Conservation (phyloP, 2,888 invertebrate species). For the Xestoiulus laeticollis region DNA sequence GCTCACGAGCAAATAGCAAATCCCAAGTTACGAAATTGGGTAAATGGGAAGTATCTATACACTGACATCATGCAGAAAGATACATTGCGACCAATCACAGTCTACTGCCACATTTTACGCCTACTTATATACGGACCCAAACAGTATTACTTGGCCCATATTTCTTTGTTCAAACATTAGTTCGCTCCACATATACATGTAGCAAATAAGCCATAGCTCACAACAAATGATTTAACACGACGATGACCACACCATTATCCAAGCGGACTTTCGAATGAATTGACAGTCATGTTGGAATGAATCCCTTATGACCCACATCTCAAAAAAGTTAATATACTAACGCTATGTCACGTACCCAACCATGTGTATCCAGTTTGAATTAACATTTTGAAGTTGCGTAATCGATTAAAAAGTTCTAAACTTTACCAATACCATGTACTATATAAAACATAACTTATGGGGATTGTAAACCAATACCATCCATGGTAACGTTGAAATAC, state of each 20-base stretch:
- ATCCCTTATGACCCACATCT: neutral
- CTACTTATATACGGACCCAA: neutral
- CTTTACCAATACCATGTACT: no score
- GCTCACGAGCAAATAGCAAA: neutral
- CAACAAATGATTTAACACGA: neutral
- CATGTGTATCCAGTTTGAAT: neutral
- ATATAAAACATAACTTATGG: no score
- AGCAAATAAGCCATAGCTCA: neutral
- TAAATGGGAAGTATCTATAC: neutral
- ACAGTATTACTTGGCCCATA: neutral
- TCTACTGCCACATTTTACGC: neutral
- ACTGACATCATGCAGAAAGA: neutral
- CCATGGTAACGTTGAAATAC: no score
- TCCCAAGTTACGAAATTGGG: no score
- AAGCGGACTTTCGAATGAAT: neutral
- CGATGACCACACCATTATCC: neutral
- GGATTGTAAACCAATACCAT: no score
- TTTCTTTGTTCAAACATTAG: neutral
- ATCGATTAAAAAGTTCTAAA: neutral
- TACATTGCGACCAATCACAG: neutral
- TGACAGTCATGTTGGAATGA: neutral
- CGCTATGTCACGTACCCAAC: neutral
- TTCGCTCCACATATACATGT: neutral
- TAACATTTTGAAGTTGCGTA: neutral
- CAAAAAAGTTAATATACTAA: neutral